Percentiles rank a stretch among this genome's conserved stretches.
phyloP scores from a whole-genome alignment of 2,888 invertebrate genomes.

The Meandrusa payeni region DNA sequence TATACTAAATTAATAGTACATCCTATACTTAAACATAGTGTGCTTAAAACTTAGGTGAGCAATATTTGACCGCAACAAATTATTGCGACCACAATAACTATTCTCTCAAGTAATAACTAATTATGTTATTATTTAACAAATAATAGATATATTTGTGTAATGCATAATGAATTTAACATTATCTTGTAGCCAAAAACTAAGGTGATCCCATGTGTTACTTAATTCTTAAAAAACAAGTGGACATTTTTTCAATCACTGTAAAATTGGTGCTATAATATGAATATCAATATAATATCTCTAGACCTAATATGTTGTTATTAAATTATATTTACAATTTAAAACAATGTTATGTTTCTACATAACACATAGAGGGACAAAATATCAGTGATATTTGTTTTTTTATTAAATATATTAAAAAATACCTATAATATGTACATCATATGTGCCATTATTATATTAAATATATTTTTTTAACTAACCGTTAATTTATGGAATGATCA shows the following conservation, averaged over 20 bases:
- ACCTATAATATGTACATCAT: constrained; percentile 1
- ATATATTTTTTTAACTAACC: constrained; percentile 33
- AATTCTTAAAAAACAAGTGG: constrained; percentile 7
- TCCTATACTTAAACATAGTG: constrained; percentile 34
- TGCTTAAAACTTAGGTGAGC: constrained; percentile 61
- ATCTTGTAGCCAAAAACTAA: constrained; percentile 15
- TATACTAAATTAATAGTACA: constrained; percentile 37
- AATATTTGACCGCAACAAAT: constrained; percentile 34
- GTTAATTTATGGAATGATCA: constrained; percentile 56
- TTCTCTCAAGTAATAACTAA: constrained; percentile 6
- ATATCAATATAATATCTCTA: constrained; percentile 27
- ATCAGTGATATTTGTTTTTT: constrained; percentile 5
- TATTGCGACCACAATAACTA: constrained; percentile 30
- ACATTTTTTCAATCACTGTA: constrained; percentile 9
- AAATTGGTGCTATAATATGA: constrained; percentile 23
- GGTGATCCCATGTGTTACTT: constrained; percentile 7
- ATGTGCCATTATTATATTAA: neutral
- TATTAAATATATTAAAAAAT: neutral
- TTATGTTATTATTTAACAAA: constrained; percentile 16
- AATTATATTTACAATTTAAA: constrained; percentile 21
- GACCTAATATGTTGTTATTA: constrained; percentile 12
- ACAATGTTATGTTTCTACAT: constrained; percentile 12
- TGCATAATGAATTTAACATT: constrained; percentile 13
- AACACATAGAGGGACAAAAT: constrained; percentile 13
- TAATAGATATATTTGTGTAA: constrained; percentile 7